Base-by-base conservation (phyloP, 2,888 invertebrate species). In the Eupithecia pulchellata region DNA sequence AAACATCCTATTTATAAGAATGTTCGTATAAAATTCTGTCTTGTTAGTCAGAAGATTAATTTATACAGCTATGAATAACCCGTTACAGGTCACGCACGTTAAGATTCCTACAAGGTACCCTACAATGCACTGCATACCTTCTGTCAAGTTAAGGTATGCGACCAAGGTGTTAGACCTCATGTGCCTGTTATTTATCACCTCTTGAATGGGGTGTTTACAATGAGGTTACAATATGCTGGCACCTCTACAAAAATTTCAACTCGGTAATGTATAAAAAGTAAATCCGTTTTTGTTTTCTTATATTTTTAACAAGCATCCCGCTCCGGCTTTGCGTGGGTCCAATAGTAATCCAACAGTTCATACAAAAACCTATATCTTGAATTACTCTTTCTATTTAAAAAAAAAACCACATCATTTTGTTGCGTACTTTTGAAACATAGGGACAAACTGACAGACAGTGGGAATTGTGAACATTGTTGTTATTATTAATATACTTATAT, bases 121-220 rank as follows among this genome's bases (percentile, higher is more conserved):
- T 30, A 32, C n/a, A 60, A n/a, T n/a, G 29, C 57, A 17, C 20
- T 32, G 58, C 58, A 60, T 60, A 32, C 58, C n/a, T 11, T 30
- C 14, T 32, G 32, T 60, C 58, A 60, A 32, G 32, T 32, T 30
- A 30, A 60, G 20, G 58, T 9, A 60, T 60, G 58, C 58, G 32
- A 32, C 17, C 9, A 32, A 32, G 58, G 58, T 60, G 58, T 60
- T 32, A 32, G n/a, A 30, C 32, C n/a, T 60, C 58, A 60, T 60
- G 58, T 32, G 11, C 13, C 2, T 30, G 32, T 30, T 30, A 60
- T 60, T 60, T 30, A 60, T 60, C 32, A 4, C 32, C 30, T 9
- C 58, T 29, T 52, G 20, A 52, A 52, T 52, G 25, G 2, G n/a
- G 47, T 9, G 20, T 20, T 47, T 25, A 1, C 13, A 13, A 4